These are phyloP conservation scores for Frieseomelitta varia DNA, from an alignment of 1,140 invertebrate species.

Conservation along the genomic window DNA sequence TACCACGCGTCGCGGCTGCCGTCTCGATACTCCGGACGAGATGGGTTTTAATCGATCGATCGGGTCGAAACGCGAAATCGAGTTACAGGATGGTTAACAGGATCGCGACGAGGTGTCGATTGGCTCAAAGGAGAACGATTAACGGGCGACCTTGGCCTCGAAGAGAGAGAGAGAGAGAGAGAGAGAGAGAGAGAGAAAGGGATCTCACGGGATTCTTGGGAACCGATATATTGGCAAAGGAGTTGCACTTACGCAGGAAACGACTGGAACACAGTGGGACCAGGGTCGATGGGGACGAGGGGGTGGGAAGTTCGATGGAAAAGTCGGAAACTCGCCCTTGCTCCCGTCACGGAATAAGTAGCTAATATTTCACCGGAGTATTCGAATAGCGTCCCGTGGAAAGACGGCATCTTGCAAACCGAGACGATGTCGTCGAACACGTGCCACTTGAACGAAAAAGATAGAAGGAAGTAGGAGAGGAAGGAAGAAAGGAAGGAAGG, in stretches of 20 bases:
- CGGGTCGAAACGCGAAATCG: conserved; percentile 34
- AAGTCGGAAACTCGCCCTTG: conserved; percentile 52
- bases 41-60: conserved; percentile 48
- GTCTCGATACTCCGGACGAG: conserved; percentile 25
- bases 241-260: conserved; percentile 3
- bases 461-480: neutral
- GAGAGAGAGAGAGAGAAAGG: neutral
- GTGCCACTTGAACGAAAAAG: neutral
- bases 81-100: conserved; percentile 55
- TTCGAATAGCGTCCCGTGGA: conserved; percentile 55
- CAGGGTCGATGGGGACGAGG: neutral
- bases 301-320: neutral
- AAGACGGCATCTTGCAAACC: conserved; percentile 34
- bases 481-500: neutral
- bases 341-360: conserved; percentile 62
- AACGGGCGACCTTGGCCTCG: conserved; percentile 44
- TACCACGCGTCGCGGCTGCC: neutral
- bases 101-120: conserved; percentile 42
- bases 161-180: neutral
- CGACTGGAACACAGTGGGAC: neutral
- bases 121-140: conserved; percentile 52
- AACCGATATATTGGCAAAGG: conserved; percentile 53
- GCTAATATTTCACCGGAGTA: conserved; percentile 67
- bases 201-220: conserved; percentile 12
- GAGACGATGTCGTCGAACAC: conserved; percentile 49